Base-by-base conservation (phyloP, 2,797 vertebrate genomes). In the Sebastes glaucus region DNA sequence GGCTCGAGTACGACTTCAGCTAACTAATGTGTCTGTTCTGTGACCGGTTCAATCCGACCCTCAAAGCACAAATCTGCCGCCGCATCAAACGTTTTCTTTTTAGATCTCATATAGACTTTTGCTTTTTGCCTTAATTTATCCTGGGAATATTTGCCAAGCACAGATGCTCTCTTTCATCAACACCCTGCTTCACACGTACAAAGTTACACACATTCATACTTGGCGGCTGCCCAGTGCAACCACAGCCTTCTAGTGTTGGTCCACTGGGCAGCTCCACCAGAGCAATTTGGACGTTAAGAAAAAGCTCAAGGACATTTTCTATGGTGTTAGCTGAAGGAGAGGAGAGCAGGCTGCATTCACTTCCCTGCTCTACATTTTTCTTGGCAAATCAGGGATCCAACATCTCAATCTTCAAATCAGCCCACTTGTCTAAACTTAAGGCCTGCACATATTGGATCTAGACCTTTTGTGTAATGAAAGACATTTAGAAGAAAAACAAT, bases 131-230 rank as follows among this genome's bases (percentile, higher is more conserved):
- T 88, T 85, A 74, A 90, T 92, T 93, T 92, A 93, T 92, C 89
- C 87, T 72, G 71, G 88, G 87, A 84, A 84, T 92, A 89, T 94
- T 95, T 95, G 88, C 92, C 88, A 86, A 85, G 86, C 84, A 92
- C 93, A 93, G 88, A 93, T 76, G 71, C 88, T 81, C 73, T 84
- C 90, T 93, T 93, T 93, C 85, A 92, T 93, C 87, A 83, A 89
- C 82, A 76, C 83, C 77, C 81, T 66, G 61, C 83, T 87, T 89
- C 85, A 86, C 90, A 88, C 81, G 32, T 81, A 87, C 89, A 93
- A 72, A 88, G 82, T 90, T 86, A 90, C 81, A 87, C 91, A 90
- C 89, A 92, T 91, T 81, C 80, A 79, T 80, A 75, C 16, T 80
- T 87, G 85, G 84, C 85, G 62, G 87, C 86, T 71, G 68, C 89